Conservation (phyloP, 2,888 invertebrate genomes). For the Callosobruchus maculatus region DNA sequence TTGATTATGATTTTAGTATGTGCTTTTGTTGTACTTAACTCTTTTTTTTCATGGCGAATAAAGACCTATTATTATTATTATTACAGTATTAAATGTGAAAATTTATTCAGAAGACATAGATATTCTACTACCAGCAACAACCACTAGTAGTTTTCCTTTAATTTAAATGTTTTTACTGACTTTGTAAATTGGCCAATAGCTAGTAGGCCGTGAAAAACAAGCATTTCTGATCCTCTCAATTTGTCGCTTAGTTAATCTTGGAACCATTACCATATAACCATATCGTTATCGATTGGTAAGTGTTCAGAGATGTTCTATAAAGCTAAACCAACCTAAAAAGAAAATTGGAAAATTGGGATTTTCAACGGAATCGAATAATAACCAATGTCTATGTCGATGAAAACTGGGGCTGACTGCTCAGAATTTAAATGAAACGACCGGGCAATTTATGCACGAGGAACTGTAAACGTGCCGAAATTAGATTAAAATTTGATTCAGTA, state of each 20-base stretch:
- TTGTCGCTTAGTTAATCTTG: background rate
- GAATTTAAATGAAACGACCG: background rate
- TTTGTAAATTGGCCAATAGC: too few species aligned
- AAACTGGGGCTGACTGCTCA: background rate
- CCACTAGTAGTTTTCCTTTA: too few species aligned
- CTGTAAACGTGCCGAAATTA: background rate
- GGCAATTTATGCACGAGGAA: background rate
- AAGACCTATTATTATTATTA: too few species aligned
- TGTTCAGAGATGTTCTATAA: background rate
- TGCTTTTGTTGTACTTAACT: too few species aligned
- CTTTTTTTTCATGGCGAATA: too few species aligned
- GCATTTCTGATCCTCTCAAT: background rate
- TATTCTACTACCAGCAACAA: too few species aligned
- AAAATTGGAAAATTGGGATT: background rate
- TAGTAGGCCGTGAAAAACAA: too few species aligned
- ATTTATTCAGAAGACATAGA: too few species aligned
- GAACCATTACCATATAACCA: background rate
- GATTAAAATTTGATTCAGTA: background rate
- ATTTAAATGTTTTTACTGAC: too few species aligned
- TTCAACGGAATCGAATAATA: background rate
- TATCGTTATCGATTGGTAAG: background rate
- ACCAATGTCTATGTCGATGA: background rate
- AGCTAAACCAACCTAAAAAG: background rate
- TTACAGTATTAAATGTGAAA: too few species aligned
- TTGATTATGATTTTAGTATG: too few species aligned